Evolutionary conservation across 2,797 vertebrate genomes (phyloP), one percentile per base, ranked within the genome.

Genomic region (Geotrypetes seraphini): DNA sequence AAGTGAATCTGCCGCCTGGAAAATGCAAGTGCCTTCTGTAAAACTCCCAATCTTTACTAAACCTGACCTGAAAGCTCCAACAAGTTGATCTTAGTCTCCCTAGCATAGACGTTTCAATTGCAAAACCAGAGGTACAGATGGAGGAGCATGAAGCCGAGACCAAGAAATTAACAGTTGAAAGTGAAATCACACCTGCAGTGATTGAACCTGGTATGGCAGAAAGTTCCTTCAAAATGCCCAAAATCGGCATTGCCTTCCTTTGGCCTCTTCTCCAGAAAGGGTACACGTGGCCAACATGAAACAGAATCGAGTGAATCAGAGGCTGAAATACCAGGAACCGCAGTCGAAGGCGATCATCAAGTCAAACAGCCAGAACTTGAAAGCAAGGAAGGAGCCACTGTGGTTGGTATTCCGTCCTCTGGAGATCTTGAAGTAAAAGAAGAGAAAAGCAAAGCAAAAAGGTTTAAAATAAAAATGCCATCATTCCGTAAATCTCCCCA

Each of bases 221-320:
- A 5, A 44, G 50, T 34, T 62, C 71, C 69, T 68, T 73, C 47
- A 50, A 47, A 46, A 57, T 63, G 60, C 72, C 75, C 25, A 58
- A 47, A 21, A 53, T 78, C 32, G 65, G 19, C 19, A n/a, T 69
- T 68, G 36, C 58, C 64, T 52, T 28, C 21, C 22, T 71, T 70
- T 61, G 42, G 54, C 11, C 52, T 31, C 3, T 54, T 51, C 36
- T 39, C 46, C 12, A 41, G 25, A 37, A 69, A 71, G 33, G 53
- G 37, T 28, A 69, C 50, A 24, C 62, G 31, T 24, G 4, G 15
- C 43, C 51, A 58, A 36, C 19, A 5, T 13, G 37, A 40, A 36
- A 29, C 2, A 28, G 53, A 62, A 49, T 36, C n/a, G 16, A 50
- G 29, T 22, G 12, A 5, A 4, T 49, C 16, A 34, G 54, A 47